These are phyloP conservation scores for Rotaria socialis DNA, from an alignment of 2,888 invertebrate genomes.

Conservation along the genomic window DNA sequence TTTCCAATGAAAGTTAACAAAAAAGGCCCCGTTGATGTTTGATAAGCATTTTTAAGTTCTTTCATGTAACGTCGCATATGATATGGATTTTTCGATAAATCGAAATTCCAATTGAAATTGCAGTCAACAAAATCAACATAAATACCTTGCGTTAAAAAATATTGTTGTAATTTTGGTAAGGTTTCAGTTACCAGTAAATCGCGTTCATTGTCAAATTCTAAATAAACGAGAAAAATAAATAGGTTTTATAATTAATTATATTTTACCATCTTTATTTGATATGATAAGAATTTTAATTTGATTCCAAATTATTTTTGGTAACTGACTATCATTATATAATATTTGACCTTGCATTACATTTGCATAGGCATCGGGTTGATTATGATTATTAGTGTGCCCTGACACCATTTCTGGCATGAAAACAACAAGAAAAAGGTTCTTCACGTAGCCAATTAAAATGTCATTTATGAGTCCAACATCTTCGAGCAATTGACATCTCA, in stretches of 20 bases:
- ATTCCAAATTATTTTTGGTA: background rate
- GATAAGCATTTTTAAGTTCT: constrained; percentile 46
- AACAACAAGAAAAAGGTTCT: background rate
- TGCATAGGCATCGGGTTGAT: background rate
- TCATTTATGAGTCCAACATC: background rate
- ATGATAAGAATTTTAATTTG: constrained; percentile 24
- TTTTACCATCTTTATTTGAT: background rate
- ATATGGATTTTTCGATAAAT: constrained; percentile 46
- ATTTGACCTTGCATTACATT: constrained; percentile 26
- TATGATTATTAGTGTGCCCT: background rate
- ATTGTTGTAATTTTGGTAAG: constrained; percentile 47
- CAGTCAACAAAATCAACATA: constrained; percentile 47
- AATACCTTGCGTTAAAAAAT: constrained; percentile 46
- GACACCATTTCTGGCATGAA: background rate
- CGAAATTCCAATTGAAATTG: constrained; percentile 46
- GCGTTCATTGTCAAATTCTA: constrained; percentile 47
- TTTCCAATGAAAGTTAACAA: constrained; percentile 47
- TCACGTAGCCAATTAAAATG: background rate
- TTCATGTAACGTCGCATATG: constrained; percentile 40
- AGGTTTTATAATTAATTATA: too few species aligned
- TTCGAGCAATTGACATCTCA: background rate
- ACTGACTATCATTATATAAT: background rate
- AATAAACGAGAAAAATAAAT: background rate
- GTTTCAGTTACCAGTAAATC: constrained; percentile 41
- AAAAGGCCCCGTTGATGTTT: constrained; percentile 47